phyloP scores from a whole-genome alignment of 2,113 vertebrate genomes.

The Phoxinus phoxinus region DNA sequence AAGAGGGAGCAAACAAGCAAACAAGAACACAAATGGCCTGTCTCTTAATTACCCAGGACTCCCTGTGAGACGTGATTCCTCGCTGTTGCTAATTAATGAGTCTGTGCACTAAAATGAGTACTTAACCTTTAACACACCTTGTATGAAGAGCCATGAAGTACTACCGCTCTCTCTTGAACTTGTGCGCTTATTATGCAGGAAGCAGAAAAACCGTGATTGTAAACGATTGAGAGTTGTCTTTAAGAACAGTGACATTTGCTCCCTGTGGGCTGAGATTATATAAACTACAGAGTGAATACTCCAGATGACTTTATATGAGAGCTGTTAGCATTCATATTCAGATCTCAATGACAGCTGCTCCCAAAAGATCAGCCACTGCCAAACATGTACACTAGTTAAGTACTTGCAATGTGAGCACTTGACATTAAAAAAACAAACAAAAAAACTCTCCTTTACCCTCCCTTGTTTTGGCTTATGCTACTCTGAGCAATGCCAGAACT shows the following conservation, averaged over 20 bases:
- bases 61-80: neutral
- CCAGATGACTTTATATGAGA: neutral
- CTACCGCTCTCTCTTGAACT: neutral
- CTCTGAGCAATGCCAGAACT: too few relatives aligned
- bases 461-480: too few relatives aligned
- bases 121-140: constrained; percentile 19
- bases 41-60: neutral
- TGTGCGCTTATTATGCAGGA: neutral
- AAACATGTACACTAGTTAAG: neutral
- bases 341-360: neutral
- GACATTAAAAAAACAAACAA: too few relatives aligned
- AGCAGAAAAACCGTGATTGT: neutral
- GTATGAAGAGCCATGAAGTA: neutral
- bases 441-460: too few relatives aligned
- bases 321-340: neutral
- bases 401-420: too few relatives aligned
- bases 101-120: neutral
- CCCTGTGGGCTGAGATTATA: neutral
- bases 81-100: neutral
- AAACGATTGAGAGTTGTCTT: neutral
- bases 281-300: neutral
- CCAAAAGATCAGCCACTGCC: neutral
- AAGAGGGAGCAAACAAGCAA: neutral
- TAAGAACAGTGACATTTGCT: neutral
- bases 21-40: neutral